Conservation (phyloP, 2,113 vertebrate species). For the Struthio camelus region DNA sequence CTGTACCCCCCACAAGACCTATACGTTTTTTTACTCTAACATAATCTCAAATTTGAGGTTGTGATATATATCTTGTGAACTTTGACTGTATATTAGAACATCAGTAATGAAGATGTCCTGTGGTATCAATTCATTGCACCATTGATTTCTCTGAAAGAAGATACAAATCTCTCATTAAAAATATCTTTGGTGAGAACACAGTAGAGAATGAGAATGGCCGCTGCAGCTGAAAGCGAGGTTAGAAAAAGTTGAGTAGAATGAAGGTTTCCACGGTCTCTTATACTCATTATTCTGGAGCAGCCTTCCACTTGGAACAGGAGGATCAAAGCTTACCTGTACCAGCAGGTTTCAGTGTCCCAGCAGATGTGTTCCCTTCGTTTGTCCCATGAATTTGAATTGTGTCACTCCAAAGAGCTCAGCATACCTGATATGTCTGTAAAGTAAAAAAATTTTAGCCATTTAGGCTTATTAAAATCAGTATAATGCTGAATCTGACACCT, state of each 20-base stretch:
- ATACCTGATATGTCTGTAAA: background rate
- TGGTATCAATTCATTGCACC: background rate
- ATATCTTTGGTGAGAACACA: no score
- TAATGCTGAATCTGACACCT: background rate
- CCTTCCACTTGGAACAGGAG: background rate
- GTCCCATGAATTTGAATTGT: background rate
- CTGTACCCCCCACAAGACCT: fast-evolving
- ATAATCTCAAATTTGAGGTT: background rate
- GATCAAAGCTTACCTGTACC: background rate
- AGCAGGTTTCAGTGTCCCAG: fast-evolving
- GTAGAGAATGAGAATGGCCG: no score
- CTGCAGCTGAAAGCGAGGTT: no score
- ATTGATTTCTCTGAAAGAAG: no score
- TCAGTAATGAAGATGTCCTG: background rate
- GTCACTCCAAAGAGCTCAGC: background rate
- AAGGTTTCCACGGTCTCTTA: background rate
- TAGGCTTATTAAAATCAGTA: background rate
- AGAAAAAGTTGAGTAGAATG: no score
- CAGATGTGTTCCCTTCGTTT: background rate
- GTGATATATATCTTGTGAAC: background rate
- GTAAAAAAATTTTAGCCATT: background rate
- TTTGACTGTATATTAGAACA: background rate
- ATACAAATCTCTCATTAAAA: no score
- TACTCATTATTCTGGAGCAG: background rate
- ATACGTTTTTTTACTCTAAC: background rate